Evolutionary conservation across 2,797 vertebrate species (phyloP).

Genomic region (Aulostomus chinensis): DNA sequence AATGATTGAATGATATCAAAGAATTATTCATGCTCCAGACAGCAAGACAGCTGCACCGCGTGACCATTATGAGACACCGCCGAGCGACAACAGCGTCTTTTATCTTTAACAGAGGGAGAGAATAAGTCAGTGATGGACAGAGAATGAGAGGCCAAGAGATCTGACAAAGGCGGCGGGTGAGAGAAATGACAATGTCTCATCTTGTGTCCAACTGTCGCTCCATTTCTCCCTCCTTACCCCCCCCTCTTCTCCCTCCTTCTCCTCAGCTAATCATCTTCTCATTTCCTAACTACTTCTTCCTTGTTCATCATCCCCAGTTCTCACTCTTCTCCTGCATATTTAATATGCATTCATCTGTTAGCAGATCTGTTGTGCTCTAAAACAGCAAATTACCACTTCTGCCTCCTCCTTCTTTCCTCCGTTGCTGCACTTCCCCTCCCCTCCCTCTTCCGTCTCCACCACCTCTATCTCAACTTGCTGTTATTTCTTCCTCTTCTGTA

Average conservation of each 20-base stretch:
- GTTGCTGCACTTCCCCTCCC: neutral
- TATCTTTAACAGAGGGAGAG: slow-evolving; percentile 37
- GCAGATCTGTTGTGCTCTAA: slow-evolving; percentile 59
- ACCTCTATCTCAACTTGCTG: slow-evolving; percentile 8
- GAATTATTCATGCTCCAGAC: slow-evolving; percentile 45
- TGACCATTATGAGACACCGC: slow-evolving; percentile 49
- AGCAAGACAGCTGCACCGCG: slow-evolving; percentile 51
- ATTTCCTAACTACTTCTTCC: slow-evolving; percentile 35
- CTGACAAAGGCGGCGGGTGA: slow-evolving; percentile 29
- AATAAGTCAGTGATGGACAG: slow-evolving; percentile 14
- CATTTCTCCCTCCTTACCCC: slow-evolving; percentile 10
- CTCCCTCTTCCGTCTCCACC: neutral
- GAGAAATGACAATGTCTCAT: slow-evolving; percentile 35
- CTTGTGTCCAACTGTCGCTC: slow-evolving; percentile 9
- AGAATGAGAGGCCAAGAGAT: slow-evolving; percentile 19
- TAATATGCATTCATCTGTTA: slow-evolving; percentile 63
- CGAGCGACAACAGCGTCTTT: slow-evolving; percentile 48
- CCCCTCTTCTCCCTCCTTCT: slow-evolving; percentile 18
- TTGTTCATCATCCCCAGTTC: neutral
- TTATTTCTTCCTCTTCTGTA: slow-evolving; percentile 14
- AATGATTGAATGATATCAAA: slow-evolving; percentile 54
- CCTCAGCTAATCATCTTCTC: slow-evolving; percentile 23
- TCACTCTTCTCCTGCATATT: slow-evolving; percentile 61
- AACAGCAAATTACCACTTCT: slow-evolving; percentile 62
- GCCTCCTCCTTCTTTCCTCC: slow-evolving; percentile 22